A percentile compares a stretch with the other conserved stretches of the same genome.
phyloP scores from a whole-genome alignment of 2,797 vertebrate species.

The Masticophis lateralis region DNA sequence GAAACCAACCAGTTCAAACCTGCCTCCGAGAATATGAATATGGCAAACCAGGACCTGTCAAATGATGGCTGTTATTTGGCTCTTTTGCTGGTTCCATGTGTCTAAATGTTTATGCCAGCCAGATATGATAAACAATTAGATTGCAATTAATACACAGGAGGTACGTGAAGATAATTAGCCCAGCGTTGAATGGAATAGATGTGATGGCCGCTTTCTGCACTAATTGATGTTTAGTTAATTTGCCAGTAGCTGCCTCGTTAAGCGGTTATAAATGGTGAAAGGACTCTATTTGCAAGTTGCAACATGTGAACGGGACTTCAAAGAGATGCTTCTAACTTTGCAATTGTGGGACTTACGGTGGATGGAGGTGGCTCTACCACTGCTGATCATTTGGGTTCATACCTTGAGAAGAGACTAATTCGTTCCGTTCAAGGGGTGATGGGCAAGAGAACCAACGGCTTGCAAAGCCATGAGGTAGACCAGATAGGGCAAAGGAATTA shows the following conservation, averaged over 20 bases:
- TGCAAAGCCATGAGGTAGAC: too few relatives aligned
- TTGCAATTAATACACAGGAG: constrained; percentile 51
- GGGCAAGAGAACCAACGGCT: too few relatives aligned
- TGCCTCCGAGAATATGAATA: fast-evolving
- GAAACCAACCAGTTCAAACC: neutral
- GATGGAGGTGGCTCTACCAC: neutral
- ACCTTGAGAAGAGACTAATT: neutral
- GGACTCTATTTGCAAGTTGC: neutral
- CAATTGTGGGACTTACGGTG: fast-evolving
- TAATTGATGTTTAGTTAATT: constrained; percentile 65
- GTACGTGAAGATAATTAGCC: constrained; percentile 48
- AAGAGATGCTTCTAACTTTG: fast-evolving
- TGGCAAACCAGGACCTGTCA: neutral
- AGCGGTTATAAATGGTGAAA: constrained; percentile 39
- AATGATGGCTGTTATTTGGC: neutral
- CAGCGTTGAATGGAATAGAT: constrained; percentile 50
- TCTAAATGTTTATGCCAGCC: constrained; percentile 21
- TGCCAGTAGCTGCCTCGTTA: constrained; percentile 47
- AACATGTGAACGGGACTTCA: constrained; percentile 10
- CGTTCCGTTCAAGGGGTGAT: neutral
- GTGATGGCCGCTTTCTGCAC: constrained; percentile 46
- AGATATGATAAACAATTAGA: constrained; percentile 38
- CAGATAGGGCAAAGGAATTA: neutral
- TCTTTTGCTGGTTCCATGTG: constrained; percentile 9
- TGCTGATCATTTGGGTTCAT: neutral